phyloP scores from a whole-genome alignment of 2,797 vertebrate genomes.

The Acipenser transmontanus region DNA sequence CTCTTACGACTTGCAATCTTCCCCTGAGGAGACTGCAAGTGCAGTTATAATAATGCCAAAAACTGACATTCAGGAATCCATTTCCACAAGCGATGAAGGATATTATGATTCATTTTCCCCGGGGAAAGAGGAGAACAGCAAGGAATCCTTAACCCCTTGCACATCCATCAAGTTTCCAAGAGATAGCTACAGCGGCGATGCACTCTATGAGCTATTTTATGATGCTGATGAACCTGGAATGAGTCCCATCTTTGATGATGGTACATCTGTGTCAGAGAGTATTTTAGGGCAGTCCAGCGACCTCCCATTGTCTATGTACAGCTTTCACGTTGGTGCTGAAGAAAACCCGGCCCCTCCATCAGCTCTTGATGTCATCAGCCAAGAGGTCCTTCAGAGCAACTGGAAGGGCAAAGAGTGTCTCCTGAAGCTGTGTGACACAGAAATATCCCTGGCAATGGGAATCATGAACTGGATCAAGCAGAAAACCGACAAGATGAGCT shows the following conservation, averaged over 20 bases:
- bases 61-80: slow-evolving; percentile 69
- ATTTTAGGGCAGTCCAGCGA: slow-evolving; percentile 56
- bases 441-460: slow-evolving; percentile 73
- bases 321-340: slow-evolving; percentile 71
- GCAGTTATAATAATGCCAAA: slow-evolving; percentile 59
- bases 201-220: slow-evolving; percentile 74
- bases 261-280: slow-evolving; percentile 57
- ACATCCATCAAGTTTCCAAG: slow-evolving; percentile 52
- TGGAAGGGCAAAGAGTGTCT: slow-evolving; percentile 78
- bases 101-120: slow-evolving; percentile 74
- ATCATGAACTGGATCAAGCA: slow-evolving; percentile 70
- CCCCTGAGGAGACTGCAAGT: slow-evolving; percentile 47
- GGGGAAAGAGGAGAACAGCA: slow-evolving; percentile 60
- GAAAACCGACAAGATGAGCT: slow-evolving; percentile 16
- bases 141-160: slow-evolving; percentile 43
- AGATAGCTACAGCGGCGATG: slow-evolving; percentile 76
- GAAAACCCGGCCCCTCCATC: slow-evolving; percentile 68
- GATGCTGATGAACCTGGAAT: slow-evolving; percentile 55
- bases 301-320: slow-evolving; percentile 73
- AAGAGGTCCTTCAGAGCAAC: slow-evolving; percentile 64
- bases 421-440: slow-evolving; percentile 74
- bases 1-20: slow-evolving; percentile 27
- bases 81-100: slow-evolving; percentile 73
- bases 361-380: slow-evolving; percentile 57
- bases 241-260: slow-evolving; percentile 51